Conservation (phyloP, 2,113 vertebrate species). For the Machaerirhynchus nigripectus region DNA sequence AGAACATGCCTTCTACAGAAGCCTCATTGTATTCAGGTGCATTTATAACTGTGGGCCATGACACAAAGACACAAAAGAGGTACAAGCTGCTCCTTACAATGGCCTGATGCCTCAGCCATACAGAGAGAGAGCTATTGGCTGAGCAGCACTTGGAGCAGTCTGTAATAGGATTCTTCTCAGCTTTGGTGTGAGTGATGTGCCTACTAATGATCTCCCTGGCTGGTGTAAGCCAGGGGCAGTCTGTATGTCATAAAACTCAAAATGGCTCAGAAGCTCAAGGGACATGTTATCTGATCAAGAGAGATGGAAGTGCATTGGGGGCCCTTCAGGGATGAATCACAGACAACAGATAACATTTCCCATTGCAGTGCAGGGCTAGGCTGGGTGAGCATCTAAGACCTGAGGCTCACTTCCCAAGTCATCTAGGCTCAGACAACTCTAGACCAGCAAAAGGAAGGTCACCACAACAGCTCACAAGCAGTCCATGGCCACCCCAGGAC, state of each 20-base stretch:
- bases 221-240: not conserved
- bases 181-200: not conserved
- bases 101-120: not conserved
- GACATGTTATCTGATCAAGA: accelerated
- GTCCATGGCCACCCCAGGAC: not conserved
- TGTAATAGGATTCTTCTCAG: not conserved
- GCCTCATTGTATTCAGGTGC: not conserved
- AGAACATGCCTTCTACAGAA: not conserved
- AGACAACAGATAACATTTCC: not conserved
- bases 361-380: not conserved
- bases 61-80: not conserved
- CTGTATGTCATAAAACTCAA: not conserved
- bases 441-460: not conserved
- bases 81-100: not conserved
- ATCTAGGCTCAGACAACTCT: not conserved
- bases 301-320: not conserved
- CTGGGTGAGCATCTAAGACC: not conserved
- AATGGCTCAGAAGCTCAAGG: not conserved
- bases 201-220: not conserved
- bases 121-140: not conserved
- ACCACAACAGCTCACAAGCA: not conserved
- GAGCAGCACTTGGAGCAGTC: accelerated
- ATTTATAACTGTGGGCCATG: not conserved
- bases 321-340: not conserved
- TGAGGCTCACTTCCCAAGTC: not conserved